Evolutionary conservation across 1,140 invertebrate genomes (phyloP).

Genomic region (Philopotamus ludificatus): DNA sequence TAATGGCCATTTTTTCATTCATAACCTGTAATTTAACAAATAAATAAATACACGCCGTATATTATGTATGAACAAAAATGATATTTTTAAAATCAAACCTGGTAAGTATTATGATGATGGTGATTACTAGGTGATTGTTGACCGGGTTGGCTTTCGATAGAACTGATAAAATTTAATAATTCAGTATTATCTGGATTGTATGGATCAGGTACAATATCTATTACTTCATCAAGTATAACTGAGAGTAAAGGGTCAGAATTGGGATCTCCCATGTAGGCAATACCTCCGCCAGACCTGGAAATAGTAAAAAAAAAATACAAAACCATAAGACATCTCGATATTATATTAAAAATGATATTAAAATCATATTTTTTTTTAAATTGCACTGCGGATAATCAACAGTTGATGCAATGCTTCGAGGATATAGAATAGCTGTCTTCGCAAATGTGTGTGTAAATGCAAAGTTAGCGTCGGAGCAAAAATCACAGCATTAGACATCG

Average conservation of each 20-base stretch:
- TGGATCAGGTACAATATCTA: conserved; percentile 70
- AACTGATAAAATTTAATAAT: conserved; percentile 55
- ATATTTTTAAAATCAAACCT: conserved; percentile 27
- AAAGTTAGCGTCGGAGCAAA: too few species aligned
- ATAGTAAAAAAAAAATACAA: not conserved
- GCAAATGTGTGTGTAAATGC: too few species aligned
- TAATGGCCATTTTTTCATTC: conserved; percentile 82
- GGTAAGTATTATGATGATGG: conserved; percentile 38
- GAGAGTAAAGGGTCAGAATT: conserved; percentile 72
- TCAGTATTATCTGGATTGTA: conserved; percentile 47
- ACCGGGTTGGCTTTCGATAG: conserved; percentile 49
- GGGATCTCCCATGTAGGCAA: conserved; percentile 45
- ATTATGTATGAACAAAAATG: not conserved
- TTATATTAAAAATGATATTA: not conserved
- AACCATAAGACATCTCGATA: not conserved
- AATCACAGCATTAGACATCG: too few species aligned
- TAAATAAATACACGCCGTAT: not conserved
- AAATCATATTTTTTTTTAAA: not conserved
- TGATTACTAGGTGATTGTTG: conserved; percentile 44
- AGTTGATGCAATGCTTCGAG: not conserved
- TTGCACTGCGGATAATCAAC: not conserved
- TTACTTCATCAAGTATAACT: conserved; percentile 80
- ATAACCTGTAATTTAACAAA: conserved; percentile 49
- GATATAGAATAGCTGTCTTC: too few species aligned
- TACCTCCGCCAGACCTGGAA: conserved; percentile 40